phyloP scores from a whole-genome alignment of 2,113 vertebrate species.

The Falcunculus frontatus region DNA sequence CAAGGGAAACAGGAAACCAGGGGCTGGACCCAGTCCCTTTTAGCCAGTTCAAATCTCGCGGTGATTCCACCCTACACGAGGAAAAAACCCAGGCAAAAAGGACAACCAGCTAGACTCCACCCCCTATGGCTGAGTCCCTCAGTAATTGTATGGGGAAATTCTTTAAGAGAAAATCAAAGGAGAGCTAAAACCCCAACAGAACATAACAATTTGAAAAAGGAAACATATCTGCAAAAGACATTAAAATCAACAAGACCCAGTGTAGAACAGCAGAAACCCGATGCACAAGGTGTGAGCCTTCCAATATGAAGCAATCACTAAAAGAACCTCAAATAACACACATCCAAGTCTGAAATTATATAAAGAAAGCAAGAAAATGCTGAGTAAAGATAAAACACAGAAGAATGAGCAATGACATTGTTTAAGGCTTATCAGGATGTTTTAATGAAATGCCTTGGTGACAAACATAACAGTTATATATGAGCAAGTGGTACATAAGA shows the following conservation, averaged over 20 bases:
- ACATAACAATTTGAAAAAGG: background rate
- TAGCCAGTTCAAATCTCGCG: too few relatives aligned
- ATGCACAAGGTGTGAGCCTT: background rate
- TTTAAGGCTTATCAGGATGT: background rate
- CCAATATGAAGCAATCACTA: background rate
- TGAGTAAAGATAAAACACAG: background rate
- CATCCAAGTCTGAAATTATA: background rate
- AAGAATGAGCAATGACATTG: background rate
- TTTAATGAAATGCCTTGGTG: background rate
- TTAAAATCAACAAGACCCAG: background rate
- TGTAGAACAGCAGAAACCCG: background rate
- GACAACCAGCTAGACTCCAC: too few relatives aligned
- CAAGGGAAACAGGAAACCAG: too few relatives aligned
- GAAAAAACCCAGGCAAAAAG: too few relatives aligned
- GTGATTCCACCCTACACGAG: too few relatives aligned
- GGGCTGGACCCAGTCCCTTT: too few relatives aligned
- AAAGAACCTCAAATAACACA: background rate
- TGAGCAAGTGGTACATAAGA: conserved; percentile 13
- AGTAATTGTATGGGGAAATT: too few relatives aligned
- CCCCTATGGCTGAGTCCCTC: too few relatives aligned
- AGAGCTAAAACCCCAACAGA: too few relatives aligned
- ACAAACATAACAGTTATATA: background rate
- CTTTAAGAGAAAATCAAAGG: too few relatives aligned
- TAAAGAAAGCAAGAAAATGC: background rate
- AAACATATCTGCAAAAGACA: background rate